Evolutionary conservation across 2,113 vertebrate genomes (phyloP), one percentile per base, ranked within the genome.

Genomic region (Centropristis striata): DNA sequence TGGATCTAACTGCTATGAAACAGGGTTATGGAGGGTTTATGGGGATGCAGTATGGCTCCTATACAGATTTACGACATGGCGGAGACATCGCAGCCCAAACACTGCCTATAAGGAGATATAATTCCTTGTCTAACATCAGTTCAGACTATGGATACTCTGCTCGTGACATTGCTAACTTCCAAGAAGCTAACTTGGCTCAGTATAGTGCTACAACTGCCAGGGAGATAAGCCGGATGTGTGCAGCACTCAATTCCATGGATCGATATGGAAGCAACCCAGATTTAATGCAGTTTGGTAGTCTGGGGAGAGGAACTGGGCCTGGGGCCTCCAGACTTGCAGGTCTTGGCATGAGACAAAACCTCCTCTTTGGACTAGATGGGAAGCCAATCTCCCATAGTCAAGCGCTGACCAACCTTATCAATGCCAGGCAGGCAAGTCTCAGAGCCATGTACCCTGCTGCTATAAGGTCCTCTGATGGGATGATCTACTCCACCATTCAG

Each of bases 401-500:
- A 78, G 94, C 96, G 16, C 91, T 97, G 9, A 94, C 96, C 61
- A 96, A 93, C 83, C 92, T 98, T 25, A 94, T 97, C 0, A 94
- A 95, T 9, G 90, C 96, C 61, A 96, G 97, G 39, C 94, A 96
- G 78, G 94, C 96, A 0, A 59, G 96, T 49, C 86, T 98, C 54
- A 94, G 97, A 81, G 97, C 98, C 57, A 94, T 98, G 91, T 96
- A 97, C 86, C 97, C 98, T 28, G 95, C 97, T 86, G 95, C 96
- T 0, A 96, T 99, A 36, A 96, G 97, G 13, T 96, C 98, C 0
- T 95, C 97, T 0, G 98, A 99, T 1, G 98, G 98, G 65, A 99
- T 99, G 97, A 99, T 99, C 91, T 99, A 99, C 82, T 99, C 98
- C 12, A 99, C 98, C n/a, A 99, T 99, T 90, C 99, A 98, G 77